A percentile compares a stretch with the other conserved stretches of the same genome.
These are phyloP conservation scores for Heliothis subflexa DNA, from an alignment of 1,140 invertebrate species.

Conservation along the genomic window DNA sequence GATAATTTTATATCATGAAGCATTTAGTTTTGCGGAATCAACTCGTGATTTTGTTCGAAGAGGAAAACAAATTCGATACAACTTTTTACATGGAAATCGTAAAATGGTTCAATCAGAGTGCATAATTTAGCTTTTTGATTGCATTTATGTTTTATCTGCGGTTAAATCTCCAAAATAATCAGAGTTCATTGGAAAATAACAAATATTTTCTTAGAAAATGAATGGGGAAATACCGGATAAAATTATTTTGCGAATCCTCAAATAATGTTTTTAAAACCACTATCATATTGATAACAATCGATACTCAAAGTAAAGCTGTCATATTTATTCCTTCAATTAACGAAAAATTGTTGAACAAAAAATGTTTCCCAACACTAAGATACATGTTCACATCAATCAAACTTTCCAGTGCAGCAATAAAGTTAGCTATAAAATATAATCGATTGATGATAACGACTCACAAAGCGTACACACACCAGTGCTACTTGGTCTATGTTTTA, in stretches of 20 bases:
- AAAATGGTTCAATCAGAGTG: neutral
- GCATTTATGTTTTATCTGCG: neutral
- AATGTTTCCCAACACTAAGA: neutral
- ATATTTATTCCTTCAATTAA: neutral
- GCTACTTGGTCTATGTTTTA: neutral
- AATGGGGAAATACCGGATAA: neutral
- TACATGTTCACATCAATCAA: conserved; percentile 43
- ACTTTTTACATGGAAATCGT: neutral
- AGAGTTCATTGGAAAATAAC: neutral
- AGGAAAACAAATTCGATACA: neutral
- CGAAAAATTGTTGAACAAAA: neutral
- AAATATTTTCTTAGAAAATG: neutral
- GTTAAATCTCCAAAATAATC: neutral
- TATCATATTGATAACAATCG: neutral
- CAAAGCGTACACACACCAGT: conserved; percentile 5
- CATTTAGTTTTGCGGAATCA: neutral
- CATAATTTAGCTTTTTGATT: neutral
- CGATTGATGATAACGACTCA: conserved; percentile 32
- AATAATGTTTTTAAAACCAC: neutral
- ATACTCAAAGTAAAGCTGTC: neutral
- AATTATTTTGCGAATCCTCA: neutral
- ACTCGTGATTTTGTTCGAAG: neutral
- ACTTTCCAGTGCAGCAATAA: conserved; percentile 1
- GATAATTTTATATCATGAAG: conserved; percentile 9
- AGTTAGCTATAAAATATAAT: conserved; percentile 29